Evolutionary conservation across 2,797 vertebrate genomes (phyloP).

Genomic region (Meda fulgida): DNA sequence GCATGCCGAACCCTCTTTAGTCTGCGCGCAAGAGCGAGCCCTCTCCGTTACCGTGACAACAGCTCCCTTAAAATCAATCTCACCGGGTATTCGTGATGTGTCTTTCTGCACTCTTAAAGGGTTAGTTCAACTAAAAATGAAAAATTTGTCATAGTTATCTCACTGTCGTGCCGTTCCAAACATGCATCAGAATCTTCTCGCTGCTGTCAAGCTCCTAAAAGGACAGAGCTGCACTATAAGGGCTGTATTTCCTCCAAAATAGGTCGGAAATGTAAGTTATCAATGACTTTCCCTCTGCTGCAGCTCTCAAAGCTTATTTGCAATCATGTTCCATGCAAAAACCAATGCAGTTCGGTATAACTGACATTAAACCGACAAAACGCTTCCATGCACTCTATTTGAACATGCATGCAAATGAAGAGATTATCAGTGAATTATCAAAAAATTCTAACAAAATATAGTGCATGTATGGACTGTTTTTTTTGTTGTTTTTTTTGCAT

Average conservation of each 20-base stretch:
- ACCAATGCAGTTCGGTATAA: not conserved
- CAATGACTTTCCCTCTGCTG: not conserved
- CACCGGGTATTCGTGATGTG: conserved; percentile 24
- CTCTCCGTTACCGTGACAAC: conserved; percentile 53
- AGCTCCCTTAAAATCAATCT: conserved; percentile 52
- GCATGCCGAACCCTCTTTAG: conserved; percentile 37
- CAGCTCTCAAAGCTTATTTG: not conserved
- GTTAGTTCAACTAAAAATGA: conserved; percentile 9
- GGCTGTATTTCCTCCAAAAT: not conserved
- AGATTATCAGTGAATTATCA: not conserved
- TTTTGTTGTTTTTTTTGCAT: not conserved
- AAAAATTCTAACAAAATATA: not conserved
- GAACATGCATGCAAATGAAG: too few relatives aligned
- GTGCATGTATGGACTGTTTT: not conserved
- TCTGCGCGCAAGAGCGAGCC: conserved; percentile 10
- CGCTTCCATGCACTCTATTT: too few relatives aligned
- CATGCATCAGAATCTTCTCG: not conserved
- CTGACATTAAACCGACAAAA: not conserved
- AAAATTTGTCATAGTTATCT: not conserved
- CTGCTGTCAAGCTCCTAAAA: not conserved
- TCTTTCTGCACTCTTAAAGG: conserved; percentile 30
- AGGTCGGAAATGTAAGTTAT: not conserved
- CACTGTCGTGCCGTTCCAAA: not conserved
- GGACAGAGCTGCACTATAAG: not conserved
- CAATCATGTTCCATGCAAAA: not conserved